Evolutionary conservation across 1,140 invertebrate species (phyloP).

Genomic region (Penaeus chinensis): DNA sequence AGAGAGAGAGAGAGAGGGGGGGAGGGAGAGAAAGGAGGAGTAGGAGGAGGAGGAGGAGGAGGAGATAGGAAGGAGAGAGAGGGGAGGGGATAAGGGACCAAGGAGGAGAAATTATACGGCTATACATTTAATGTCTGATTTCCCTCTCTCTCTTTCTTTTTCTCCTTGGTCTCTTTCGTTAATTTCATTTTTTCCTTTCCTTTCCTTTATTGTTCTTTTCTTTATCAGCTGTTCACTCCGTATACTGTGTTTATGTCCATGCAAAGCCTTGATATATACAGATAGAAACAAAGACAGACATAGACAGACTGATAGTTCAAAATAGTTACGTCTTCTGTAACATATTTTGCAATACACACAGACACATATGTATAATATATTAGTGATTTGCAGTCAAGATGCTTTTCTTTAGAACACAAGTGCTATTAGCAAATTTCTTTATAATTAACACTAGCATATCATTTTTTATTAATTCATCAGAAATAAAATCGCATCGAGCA

Average conservation of each 20-base stretch:
- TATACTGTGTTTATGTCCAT: background rate
- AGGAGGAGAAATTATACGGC: background rate
- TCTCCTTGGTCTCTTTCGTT: background rate
- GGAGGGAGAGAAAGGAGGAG: background rate
- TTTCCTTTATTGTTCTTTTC: background rate
- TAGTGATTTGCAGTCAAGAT: too few species aligned
- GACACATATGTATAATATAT: too few species aligned
- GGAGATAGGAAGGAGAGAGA: background rate
- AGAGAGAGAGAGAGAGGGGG: background rate
- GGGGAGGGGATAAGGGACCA: background rate
- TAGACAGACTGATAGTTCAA: too few species aligned
- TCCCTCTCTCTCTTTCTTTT: background rate
- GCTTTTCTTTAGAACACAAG: too few species aligned
- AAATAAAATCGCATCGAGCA: too few species aligned
- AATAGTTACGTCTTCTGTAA: too few species aligned
- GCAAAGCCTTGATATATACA: too few species aligned
- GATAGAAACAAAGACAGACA: too few species aligned
- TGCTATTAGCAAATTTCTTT: too few species aligned
- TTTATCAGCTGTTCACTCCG: background rate
- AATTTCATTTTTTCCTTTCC: background rate
- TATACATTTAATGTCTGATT: background rate
- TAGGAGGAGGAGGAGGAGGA: background rate
- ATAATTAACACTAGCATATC: too few species aligned
- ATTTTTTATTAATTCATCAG: too few species aligned
- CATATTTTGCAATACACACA: too few species aligned